These are phyloP conservation scores for Tychaedon coryphoeus DNA, from an alignment of 2,113 vertebrate genomes.

Conservation along the genomic window DNA sequence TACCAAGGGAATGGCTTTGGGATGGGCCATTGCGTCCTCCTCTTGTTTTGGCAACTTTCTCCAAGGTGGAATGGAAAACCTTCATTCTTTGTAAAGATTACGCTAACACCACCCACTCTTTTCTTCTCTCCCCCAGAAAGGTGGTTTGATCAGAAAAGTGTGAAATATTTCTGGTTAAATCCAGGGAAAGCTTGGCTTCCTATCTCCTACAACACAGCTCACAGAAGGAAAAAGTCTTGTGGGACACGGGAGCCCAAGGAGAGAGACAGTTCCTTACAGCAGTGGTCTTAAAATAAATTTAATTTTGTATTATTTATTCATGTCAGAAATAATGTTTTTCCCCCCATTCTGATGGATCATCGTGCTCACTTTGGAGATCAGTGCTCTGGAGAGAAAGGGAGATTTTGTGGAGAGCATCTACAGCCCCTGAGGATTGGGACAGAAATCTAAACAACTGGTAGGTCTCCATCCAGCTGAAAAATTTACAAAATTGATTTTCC, in stretches of 20 bases:
- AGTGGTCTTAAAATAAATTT: neutral
- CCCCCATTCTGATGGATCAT: neutral
- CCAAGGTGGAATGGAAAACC: neutral
- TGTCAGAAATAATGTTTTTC: neutral
- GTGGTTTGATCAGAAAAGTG: neutral
- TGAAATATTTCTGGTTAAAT: neutral
- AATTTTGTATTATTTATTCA: neutral
- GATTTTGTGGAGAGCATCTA: neutral
- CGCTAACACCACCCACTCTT: rapidly evolving
- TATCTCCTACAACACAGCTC: neutral
- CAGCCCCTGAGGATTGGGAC: rapidly evolving
- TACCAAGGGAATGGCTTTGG: neutral
- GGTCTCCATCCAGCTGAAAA: neutral
- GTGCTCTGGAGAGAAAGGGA: neutral
- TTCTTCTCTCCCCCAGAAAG: neutral
- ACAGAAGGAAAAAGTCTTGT: neutral
- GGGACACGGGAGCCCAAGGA: neutral
- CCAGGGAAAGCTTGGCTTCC: neutral
- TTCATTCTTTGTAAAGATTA: neutral
- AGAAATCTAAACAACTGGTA: neutral
- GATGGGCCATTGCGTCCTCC: neutral
- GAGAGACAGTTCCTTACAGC: neutral
- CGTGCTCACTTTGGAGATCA: neutral
- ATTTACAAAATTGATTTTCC: neutral
- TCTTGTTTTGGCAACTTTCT: neutral